Evolutionary conservation across 1,140 invertebrate species (phyloP).

Genomic region (Wasmannia auropunctata): DNA sequence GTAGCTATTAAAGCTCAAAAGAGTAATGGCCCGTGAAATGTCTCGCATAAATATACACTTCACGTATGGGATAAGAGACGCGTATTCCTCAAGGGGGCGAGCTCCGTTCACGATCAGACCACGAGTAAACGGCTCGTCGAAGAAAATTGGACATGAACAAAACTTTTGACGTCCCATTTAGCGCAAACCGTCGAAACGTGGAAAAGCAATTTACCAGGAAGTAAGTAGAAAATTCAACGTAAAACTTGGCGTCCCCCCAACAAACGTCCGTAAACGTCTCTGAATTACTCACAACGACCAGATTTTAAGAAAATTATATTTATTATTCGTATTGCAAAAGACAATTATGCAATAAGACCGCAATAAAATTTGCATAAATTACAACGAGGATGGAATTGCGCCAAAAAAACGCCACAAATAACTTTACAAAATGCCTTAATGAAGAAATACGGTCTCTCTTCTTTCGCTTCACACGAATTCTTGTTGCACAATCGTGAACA

Average conservation of each 20-base stretch:
- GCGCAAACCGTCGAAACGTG: conserved; percentile 38
- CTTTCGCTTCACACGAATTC: neutral
- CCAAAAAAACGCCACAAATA: neutral
- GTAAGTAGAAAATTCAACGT: conserved; percentile 39
- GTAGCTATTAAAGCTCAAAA: neutral
- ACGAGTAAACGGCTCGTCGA: conserved; percentile 18
- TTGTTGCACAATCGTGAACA: neutral
- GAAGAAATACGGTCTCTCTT: neutral
- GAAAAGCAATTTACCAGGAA: conserved; percentile 30
- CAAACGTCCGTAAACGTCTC: neutral
- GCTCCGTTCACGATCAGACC: neutral
- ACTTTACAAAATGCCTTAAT: conserved; percentile 2
- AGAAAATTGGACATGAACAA: conserved; percentile 46
- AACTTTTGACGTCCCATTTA: conserved; percentile 57
- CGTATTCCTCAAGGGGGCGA: neutral
- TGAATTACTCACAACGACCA: neutral
- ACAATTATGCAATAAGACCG: neutral
- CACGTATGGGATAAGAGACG: neutral
- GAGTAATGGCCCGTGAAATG: conserved; percentile 16
- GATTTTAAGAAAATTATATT: conserved; percentile 17
- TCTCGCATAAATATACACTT: conserved; percentile 2
- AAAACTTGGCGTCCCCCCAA: conserved; percentile 12
- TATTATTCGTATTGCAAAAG: neutral
- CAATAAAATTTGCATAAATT: conserved; percentile 46
- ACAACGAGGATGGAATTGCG: neutral